Base-by-base conservation (phyloP, 2,113 vertebrate genomes). In the Vidua chalybeata region DNA sequence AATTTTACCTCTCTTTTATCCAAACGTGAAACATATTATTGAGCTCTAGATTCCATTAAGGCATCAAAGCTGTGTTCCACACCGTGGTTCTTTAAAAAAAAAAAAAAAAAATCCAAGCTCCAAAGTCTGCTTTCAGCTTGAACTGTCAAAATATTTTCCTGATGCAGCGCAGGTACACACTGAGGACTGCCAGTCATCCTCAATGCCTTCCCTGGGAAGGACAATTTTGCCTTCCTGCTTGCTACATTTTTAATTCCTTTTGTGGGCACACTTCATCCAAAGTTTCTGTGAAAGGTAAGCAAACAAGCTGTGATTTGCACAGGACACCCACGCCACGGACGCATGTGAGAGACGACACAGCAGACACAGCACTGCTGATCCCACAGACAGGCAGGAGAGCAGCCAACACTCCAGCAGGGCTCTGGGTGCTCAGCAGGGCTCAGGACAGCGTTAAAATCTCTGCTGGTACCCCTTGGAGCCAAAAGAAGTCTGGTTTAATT, bases 1-100 rank as follows among this genome's bases (percentile, higher is more conserved):
- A 94, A 96, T 97, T 95, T 95, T 89, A 76, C n/a, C 31, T 89
- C 81, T 87, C 91, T 93, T 92, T 92, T 81, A 96, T 90, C 96
- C 64, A 61, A 90, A 82, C 66, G 49, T 75, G 85, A 90, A 92
- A 90, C 52, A 10, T 69, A 89, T 78, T 84, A 93, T 61, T 79
- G 90, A 95, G 94, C 83, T 94, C 88, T 35, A 56, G 56, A 69
- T 39, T 89, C 90, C 85, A 97, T 96, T 93, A 96, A 95, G 84
- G 68, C 90, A 95, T 94, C 88, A 93, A 96, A 96, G 89, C 69
- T 4, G 4, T 39, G 68, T 78, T 84, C 73, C 61, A 84, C 62
- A 51, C 73, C 6, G 1, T 3, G 6, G 48, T 37, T 90, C 56
- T 81, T 93, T 22, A 3, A 59, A 35, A 61, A 4, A 39, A 58